Base-by-base conservation (phyloP, 2,113 vertebrate genomes). In the Cebus imitator region DNA sequence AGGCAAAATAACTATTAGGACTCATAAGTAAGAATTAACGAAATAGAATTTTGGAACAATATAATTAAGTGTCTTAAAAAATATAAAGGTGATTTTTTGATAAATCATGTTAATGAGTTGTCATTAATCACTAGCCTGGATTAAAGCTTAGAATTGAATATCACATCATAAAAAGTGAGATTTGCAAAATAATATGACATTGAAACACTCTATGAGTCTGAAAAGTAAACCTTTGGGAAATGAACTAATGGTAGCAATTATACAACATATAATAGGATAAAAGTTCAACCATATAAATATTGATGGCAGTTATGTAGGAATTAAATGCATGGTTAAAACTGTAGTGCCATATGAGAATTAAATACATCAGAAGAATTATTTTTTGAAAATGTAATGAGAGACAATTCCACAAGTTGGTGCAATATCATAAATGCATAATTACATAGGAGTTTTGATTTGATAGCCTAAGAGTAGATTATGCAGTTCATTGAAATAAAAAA, bases 261-360 rank as follows among this genome's bases (percentile, higher is more conserved):
- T 97, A 91, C 84, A 98, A 97, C 96, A 98, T 80, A 78, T 82
- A 98, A 68, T 87, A 98, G 93, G 97, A 98, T 98, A 97, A 98
- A 99, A 98, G 95, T 98, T 98, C 97, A 99, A 91, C 76, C 84
- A 89, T 95, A 98, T 98, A 98, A 98, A 98, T 99, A 98, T 98
- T 98, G 96, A 98, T 98, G 95, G 91, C 86, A 98, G 98, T 98
- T 98, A 98, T 96, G 93, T 98, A 97, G 94, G 95, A 98, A 98
- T 98, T 98, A 98, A 98, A 98, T 97, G 96, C 96, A 97, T 92
- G 91, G 95, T 98, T 98, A 97, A 98, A 97, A 98, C 97, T 94
- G 55, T 98, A 98, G 96, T 98, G 93, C 73, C 80, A 0, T 96
- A 94, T 91, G 95, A 98, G 86, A 98, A 98, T 97, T 98, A 96